Evolutionary conservation across 2,797 vertebrate genomes (phyloP), one percentile per base, ranked within the genome.

Genomic region (Phylloscopus collybita): DNA sequence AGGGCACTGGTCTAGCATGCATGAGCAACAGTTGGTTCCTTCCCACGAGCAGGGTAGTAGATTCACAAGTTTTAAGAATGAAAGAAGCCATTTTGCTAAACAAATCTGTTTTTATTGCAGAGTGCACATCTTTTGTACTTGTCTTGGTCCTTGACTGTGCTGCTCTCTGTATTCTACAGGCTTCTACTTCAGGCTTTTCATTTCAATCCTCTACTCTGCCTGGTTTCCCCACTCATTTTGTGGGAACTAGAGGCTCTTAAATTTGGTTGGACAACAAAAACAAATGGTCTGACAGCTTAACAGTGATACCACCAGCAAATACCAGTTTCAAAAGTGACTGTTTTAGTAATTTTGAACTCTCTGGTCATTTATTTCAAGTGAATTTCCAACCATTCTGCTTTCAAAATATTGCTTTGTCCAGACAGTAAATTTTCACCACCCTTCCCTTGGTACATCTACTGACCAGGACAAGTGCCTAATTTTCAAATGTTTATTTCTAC

Each of bases 151-250:
- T 66, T 57, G 45, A 29, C 15, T 70, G 27, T 54, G 38, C 30
- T 73, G 15, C 4, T 50, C 3, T 73, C 40, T 45, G 4, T 49
- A 11, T 29, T 65, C 42, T n/a, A n/a, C 51, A 57, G 20, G 10
- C 12, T 82, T 80, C 23, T 47, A 26, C 10, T 53, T 86, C 50
- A 40, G 50, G 3, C 3, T 65, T 80, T 34, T 61, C 4, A 61
- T 54, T 34, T 9, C 47, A 50, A 4, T 42, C 4, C 8, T 73
- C n/a, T 65, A 7, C 42, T 61, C 50, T 76, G 8, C 1, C 17
- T 66, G 14, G 0, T 29, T 54, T 86, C 18, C 16, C 9, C 6
- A 9, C 8, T 50, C 5, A 9, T 30, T 71, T 3, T 38, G 19
- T 50, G 10, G 21, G 10, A 5, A 73, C 26, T 9, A 62, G 14